These are phyloP conservation scores for Tachina fera DNA, from an alignment of 2,888 invertebrate genomes.

Conservation along the genomic window DNA sequence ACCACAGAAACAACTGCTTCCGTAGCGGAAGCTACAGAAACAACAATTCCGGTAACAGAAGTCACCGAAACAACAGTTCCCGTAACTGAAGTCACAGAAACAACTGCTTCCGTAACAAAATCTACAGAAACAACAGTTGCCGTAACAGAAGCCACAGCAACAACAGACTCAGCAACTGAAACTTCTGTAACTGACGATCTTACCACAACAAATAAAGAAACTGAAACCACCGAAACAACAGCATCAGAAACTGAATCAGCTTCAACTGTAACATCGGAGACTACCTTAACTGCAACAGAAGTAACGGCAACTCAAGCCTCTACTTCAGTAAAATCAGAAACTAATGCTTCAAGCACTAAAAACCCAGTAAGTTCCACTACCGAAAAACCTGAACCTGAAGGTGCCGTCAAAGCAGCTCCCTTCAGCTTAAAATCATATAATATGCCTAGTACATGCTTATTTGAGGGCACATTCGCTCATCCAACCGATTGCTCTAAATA, in stretches of 20 bases:
- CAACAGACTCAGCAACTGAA: background rate
- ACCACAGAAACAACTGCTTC: background rate
- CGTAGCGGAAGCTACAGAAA: background rate
- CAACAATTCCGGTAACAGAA: background rate
- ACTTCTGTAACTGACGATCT: too few species aligned
- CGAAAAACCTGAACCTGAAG: background rate
- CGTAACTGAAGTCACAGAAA: background rate
- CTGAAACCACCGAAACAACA: background rate
- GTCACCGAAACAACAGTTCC: background rate
- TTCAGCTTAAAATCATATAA: background rate
- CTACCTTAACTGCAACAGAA: background rate
- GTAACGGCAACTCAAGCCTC: background rate
- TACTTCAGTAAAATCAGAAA: background rate
- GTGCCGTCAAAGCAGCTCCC: background rate
- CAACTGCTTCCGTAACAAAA: background rate
- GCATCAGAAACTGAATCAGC: background rate
- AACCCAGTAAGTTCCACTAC: background rate
- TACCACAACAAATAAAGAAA: too few species aligned
- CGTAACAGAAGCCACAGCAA: background rate
- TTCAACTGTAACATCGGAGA: constrained; percentile 25
- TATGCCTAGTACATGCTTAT: constrained; percentile 59
- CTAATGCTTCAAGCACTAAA: too few species aligned
- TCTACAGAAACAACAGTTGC: background rate
- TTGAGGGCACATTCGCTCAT: constrained; percentile 69
- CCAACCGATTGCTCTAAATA: constrained; percentile 71